Conservation (phyloP, 2,113 vertebrate genomes). For the Brachypteracias leptosomus region DNA sequence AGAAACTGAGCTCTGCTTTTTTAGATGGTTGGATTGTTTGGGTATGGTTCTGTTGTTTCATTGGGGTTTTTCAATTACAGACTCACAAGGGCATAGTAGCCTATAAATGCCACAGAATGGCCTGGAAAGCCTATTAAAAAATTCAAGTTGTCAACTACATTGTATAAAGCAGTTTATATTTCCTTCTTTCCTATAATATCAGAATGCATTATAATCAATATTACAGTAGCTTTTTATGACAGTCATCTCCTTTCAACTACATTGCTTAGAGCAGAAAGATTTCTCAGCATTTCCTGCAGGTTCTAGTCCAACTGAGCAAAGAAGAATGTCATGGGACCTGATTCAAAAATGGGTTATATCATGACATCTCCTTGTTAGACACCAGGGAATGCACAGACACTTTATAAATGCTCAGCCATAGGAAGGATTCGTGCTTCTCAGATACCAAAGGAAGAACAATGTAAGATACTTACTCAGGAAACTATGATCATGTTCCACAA, state of each 20-base stretch:
- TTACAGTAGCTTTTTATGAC: not conserved
- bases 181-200: not conserved
- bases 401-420: not conserved
- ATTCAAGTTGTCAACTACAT: not conserved
- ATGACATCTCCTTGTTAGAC: not conserved
- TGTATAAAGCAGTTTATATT: not conserved
- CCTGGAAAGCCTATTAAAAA: not conserved
- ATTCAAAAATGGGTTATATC: not conserved
- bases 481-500: not conserved
- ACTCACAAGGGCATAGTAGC: not conserved
- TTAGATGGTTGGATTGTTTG: not conserved
- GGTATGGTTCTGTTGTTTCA: not conserved
- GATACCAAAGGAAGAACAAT: accelerated
- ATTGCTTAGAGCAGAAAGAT: not conserved
- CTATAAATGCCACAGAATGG: not conserved
- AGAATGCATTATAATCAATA: not conserved
- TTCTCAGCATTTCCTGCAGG: not conserved
- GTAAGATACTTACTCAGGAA: not conserved
- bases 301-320: not conserved
- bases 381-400: not conserved
- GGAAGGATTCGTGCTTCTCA: not conserved
- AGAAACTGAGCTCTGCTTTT: not conserved
- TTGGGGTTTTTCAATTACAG: not conserved
- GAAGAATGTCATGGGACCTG: not conserved
- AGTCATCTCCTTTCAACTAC: not conserved